These are phyloP conservation scores for Cyphomyrus discorhynchus DNA, from an alignment of 2,113 vertebrate species.

Conservation along the genomic window DNA sequence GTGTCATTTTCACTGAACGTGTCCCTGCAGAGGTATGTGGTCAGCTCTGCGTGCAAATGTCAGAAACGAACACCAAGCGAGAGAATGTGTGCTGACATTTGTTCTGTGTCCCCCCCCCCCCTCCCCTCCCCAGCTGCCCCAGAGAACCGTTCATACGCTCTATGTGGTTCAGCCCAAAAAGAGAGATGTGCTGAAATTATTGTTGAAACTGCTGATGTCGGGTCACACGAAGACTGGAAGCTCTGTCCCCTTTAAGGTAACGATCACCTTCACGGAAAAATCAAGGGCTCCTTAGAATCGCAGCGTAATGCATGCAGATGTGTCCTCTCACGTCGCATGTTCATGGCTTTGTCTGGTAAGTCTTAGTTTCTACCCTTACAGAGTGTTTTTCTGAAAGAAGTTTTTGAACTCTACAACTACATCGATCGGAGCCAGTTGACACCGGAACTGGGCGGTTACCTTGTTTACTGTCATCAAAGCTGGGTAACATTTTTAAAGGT, in stretches of 20 bases:
- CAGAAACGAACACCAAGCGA: not conserved
- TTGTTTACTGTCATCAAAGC: conserved; percentile 55
- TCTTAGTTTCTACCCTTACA: conserved; percentile 23
- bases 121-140: conserved; percentile 25
- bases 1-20: not conserved
- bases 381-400: conserved; percentile 59
- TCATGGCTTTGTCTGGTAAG: not conserved
- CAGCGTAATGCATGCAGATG: not conserved
- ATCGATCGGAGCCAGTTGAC: conserved; percentile 62
- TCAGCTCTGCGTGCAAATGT: not conserved
- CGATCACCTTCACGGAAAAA: not conserved
- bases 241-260: conserved; percentile 43
- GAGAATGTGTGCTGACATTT: not conserved
- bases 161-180: conserved; percentile 57
- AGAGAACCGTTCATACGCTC: conserved; percentile 44
- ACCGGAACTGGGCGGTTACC: conserved; percentile 51
- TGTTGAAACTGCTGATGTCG: conserved; percentile 46
- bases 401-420: conserved; percentile 57
- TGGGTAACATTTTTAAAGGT: conserved; percentile 64
- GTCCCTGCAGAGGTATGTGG: not conserved
- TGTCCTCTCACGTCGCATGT: not conserved
- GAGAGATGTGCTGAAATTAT: conserved; percentile 44
- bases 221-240: conserved; percentile 24
- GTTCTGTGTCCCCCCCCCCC: not conserved
- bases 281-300: not conserved